These are phyloP conservation scores for Eupithecia centaureata DNA, from an alignment of 2,888 invertebrate species.

Conservation along the genomic window DNA sequence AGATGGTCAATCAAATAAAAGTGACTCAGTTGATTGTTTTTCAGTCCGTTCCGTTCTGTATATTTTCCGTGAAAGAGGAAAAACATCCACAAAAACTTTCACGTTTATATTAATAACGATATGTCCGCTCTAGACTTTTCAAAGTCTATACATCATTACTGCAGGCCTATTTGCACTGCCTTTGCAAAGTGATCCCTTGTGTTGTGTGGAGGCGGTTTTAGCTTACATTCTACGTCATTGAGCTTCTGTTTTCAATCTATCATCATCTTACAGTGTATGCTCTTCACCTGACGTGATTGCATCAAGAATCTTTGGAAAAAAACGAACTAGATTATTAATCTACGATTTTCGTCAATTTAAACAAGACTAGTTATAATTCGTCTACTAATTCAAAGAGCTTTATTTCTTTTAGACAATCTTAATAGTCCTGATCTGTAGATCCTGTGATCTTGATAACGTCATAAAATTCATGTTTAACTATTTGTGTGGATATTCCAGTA, in stretches of 20 bases:
- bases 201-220: slow-evolving; percentile 17
- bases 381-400: no score
- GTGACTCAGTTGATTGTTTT: background rate
- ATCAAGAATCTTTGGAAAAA: background rate
- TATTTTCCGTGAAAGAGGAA: no score
- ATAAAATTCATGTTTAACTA: no score
- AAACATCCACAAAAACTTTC: background rate
- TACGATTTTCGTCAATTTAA: no score
- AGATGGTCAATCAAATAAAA: no score
- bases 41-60: no score
- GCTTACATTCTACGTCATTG: background rate
- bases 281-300: background rate
- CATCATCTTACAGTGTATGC: background rate
- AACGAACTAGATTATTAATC: background rate
- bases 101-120: no score
- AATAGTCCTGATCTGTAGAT: no score
- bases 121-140: slow-evolving; percentile 17
- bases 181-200: slow-evolving; percentile 22
- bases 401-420: no score
- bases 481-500: no score
- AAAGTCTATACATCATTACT: slow-evolving; percentile 37
- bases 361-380: no score
- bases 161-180: slow-evolving; percentile 37
- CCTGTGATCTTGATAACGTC: no score
- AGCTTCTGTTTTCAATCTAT: slow-evolving; percentile 11